Evolutionary conservation across 2,113 vertebrate genomes (phyloP).

Genomic region (Corapipo altera): DNA sequence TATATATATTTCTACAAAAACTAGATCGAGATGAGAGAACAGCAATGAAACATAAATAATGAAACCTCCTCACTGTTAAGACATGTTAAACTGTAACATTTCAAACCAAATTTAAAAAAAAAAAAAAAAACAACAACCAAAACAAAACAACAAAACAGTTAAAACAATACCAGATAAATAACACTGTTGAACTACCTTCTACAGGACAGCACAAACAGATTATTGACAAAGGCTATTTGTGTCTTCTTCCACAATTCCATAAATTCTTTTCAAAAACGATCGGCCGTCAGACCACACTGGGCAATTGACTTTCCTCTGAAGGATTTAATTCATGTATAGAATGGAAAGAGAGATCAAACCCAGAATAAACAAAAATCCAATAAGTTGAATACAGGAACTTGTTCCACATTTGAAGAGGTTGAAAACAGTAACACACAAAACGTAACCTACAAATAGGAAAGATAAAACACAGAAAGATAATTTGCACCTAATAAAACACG

Average conservation of each 20-base stretch:
- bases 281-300: rapidly evolving
- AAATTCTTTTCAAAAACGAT: neutral
- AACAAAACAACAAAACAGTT: neutral
- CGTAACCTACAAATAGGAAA: neutral
- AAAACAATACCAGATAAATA: neutral
- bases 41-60: neutral
- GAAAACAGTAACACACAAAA: neutral
- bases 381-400: neutral
- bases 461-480: neutral
- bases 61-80: neutral
- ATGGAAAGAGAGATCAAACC: neutral
- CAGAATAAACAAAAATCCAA: neutral
- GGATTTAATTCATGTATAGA: neutral
- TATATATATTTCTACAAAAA: neutral
- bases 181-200: neutral
- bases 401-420: neutral
- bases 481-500: neutral
- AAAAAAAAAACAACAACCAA: too few species aligned
- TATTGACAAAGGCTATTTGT: neutral
- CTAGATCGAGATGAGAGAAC: neutral
- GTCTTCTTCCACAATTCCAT: neutral
- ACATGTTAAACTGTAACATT: neutral
- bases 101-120: neutral
- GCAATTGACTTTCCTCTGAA: neutral
- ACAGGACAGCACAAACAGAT: neutral